Evolutionary conservation across 2,888 invertebrate genomes (phyloP).

Genomic region (Scaptomyza parva): DNA sequence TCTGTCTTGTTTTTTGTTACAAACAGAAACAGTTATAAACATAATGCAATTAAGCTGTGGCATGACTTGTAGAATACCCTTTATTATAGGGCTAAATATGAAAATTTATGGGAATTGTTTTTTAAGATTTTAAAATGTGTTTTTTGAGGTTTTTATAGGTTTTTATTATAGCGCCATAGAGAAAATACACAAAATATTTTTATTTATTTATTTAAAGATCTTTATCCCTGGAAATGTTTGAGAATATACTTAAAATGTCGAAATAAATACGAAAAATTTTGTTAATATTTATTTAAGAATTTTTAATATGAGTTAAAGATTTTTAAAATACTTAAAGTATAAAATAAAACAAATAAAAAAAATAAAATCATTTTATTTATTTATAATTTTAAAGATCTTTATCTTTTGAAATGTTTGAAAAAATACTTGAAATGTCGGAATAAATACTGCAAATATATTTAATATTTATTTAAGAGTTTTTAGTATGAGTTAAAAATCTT

Average conservation of each 20-base stretch:
- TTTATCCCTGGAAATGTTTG: neutral
- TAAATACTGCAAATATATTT: neutral
- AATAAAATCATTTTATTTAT: neutral
- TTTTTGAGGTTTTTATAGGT: conserved; percentile 3
- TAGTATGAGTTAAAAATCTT: neutral
- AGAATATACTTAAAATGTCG: neutral
- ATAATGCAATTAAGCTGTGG: neutral
- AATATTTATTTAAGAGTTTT: neutral
- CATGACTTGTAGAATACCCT: conserved; percentile 37
- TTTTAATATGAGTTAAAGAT: neutral
- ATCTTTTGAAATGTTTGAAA: too few relatives aligned
- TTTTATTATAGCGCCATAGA: neutral
- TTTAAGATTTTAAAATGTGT: neutral
- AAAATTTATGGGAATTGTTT: neutral
- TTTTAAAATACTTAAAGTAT: neutral
- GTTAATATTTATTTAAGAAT: neutral
- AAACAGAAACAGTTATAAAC: conserved; percentile 30
- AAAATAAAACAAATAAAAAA: neutral
- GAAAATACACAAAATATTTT: neutral
- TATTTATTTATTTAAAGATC: neutral
- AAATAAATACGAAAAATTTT: too few relatives aligned
- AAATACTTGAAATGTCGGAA: neutral
- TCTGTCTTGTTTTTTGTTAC: conserved; percentile 13
- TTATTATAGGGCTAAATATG: neutral
- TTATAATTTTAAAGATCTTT: neutral